Evolutionary conservation across 2,797 vertebrate genomes (phyloP).

Genomic region (Hapalemur alaotrensis): DNA sequence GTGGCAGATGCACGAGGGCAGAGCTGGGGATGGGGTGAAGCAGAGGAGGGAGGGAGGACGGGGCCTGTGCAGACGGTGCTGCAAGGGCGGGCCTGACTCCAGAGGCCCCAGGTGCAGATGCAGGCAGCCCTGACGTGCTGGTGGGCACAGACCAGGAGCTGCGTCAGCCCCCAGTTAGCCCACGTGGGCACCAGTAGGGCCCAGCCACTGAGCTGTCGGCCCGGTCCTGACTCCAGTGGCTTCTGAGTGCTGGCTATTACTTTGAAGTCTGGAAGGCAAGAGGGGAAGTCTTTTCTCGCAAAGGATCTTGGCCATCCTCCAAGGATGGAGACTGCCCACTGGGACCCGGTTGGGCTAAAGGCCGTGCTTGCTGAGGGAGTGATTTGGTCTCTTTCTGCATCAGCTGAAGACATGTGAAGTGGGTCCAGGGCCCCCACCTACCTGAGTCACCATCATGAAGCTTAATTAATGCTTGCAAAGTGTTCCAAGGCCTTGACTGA

Average conservation of each 20-base stretch:
- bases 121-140: background rate
- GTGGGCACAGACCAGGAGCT: background rate
- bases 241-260: conserved; percentile 18
- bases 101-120: background rate
- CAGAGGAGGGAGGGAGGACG: background rate
- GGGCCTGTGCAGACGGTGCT: background rate
- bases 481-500: conserved; percentile 49
- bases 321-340: background rate
- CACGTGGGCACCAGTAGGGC: background rate
- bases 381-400: conserved; percentile 40
- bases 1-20: background rate
- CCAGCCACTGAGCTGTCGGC: background rate
- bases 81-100: background rate
- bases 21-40: background rate
- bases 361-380: background rate
- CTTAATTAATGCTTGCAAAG: conserved; percentile 73
- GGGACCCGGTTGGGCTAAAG: conserved; percentile 8
- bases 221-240: background rate
- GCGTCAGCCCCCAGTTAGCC: background rate
- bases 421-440: background rate
- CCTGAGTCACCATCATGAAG: conserved; percentile 44
- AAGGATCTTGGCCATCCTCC: conserved; percentile 20
- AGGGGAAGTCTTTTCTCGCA: conserved; percentile 39
- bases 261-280: conserved; percentile 36
- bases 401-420: conserved; percentile 37